Conservation (phyloP, 2,888 invertebrate species). For the Horisme vitalbata region DNA sequence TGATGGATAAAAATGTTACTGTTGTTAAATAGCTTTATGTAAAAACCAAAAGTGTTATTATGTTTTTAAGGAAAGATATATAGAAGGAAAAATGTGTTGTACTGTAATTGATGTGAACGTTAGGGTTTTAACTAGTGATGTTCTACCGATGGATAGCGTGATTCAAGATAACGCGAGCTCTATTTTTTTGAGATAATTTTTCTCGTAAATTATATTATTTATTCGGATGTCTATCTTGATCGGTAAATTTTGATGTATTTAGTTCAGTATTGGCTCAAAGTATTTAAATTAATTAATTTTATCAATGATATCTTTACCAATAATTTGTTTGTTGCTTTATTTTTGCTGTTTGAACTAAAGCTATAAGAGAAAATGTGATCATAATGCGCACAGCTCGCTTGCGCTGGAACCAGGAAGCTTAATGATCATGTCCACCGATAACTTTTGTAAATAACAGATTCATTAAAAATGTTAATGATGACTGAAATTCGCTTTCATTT, state of each 20-base stretch:
- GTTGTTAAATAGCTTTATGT: conserved; percentile 79
- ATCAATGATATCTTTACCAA: conserved; percentile 38
- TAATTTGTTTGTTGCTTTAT: conserved; percentile 20
- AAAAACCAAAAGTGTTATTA: conserved; percentile 81
- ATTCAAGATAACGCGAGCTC: conserved; percentile 26
- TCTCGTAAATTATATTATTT: conserved; percentile 31
- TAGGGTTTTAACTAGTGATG: conserved; percentile 26
- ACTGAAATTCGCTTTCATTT: conserved; percentile 57
- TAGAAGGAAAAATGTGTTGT: conserved; percentile 35
- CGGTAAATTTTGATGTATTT: conserved; percentile 39
- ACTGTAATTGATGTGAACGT: conserved; percentile 37
- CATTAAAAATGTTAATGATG: conserved; percentile 76
- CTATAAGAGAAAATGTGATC: conserved; percentile 20
- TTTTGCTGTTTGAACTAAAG: conserved; percentile 25
- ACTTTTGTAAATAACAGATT: conserved; percentile 76
- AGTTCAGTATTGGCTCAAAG: conserved; percentile 76
- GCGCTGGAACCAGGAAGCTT: conserved; percentile 48
- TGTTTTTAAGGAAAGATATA: conserved; percentile 69
- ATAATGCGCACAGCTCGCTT: conserved; percentile 44
- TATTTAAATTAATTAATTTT: conserved; percentile 47
- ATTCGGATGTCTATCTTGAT: conserved; percentile 29
- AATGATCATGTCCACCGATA: conserved; percentile 76
- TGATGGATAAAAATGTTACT: conserved; percentile 70
- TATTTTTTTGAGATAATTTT: conserved; percentile 38
- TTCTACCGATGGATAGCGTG: conserved; percentile 25